These are phyloP conservation scores for Peromyscus californicus DNA, from an alignment of 2,113 vertebrate genomes.

Conservation along the genomic window DNA sequence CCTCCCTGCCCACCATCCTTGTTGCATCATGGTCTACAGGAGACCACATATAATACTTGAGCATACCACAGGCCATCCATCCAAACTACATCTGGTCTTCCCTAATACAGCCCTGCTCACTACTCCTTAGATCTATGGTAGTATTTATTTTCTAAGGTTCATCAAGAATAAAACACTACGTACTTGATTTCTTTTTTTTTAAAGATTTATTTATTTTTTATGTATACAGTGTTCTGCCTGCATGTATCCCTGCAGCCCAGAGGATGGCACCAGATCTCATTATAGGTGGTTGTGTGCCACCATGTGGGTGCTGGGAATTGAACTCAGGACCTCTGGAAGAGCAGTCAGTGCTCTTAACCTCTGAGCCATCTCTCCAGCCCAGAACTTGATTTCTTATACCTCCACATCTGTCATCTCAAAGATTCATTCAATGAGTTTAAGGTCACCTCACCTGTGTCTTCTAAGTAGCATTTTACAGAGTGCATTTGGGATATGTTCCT, in stretches of 20 bases:
- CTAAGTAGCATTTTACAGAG: neutral
- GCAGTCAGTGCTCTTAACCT: too few species aligned
- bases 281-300: too few species aligned
- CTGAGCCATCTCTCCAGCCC: too few species aligned
- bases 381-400: neutral
- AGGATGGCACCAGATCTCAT: too few species aligned
- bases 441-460: neutral
- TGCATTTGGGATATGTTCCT: neutral
- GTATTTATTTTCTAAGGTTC: neutral
- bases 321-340: too few species aligned
- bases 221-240: too few species aligned
- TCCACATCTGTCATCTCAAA: neutral
- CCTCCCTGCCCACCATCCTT: neutral
- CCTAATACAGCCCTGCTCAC: fast-evolving
- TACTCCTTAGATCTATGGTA: neutral
- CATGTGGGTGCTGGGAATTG: too few species aligned
- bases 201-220: too few species aligned
- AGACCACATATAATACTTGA: neutral
- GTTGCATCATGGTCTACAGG: neutral
- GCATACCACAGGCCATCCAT: neutral
- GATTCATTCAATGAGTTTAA: neutral
- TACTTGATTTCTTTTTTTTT: too few species aligned
- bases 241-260: too few species aligned
- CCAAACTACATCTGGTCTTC: neutral
- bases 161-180: neutral